Evolutionary conservation across 2,888 invertebrate species (phyloP).

Genomic region (Carabus problematicus): DNA sequence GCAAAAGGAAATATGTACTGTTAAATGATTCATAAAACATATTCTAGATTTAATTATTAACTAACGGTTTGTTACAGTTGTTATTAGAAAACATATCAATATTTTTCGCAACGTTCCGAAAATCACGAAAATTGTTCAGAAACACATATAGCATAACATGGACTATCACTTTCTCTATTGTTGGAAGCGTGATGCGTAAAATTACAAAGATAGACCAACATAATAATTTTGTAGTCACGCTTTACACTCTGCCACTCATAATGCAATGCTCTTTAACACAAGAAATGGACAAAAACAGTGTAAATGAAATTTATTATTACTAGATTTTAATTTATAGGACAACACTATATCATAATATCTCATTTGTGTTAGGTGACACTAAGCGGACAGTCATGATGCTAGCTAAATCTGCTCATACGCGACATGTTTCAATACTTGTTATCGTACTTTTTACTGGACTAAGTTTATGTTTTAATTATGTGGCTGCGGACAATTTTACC

Average conservation of each 20-base stretch:
- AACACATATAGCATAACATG: background rate
- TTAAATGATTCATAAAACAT: background rate
- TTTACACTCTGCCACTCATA: constrained; percentile 34
- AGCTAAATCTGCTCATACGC: background rate
- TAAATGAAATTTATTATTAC: constrained; percentile 25
- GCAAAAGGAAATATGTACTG: background rate
- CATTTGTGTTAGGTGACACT: constrained; percentile 2
- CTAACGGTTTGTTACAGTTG: background rate
- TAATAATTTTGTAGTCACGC: constrained; percentile 21
- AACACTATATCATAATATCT: constrained; percentile 9
- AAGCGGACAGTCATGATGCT: background rate
- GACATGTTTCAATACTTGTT: background rate
- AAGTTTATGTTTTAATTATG: constrained; percentile 32
- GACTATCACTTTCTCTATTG: constrained; percentile 35
- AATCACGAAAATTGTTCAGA: background rate
- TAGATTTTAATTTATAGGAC: constrained; percentile 37
- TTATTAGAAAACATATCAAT: background rate
- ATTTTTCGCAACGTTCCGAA: background rate
- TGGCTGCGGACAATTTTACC: constrained; percentile 25
- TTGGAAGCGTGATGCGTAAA: constrained; percentile 24
- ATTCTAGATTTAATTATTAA: background rate
- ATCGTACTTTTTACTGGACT: background rate
- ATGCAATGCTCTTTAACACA: constrained; percentile 30
- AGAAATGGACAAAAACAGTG: constrained; percentile 27
- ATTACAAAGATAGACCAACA: constrained; percentile 16